Evolutionary conservation across 2,797 vertebrate species (phyloP), one percentile per base, ranked within the genome.

Genomic region (Tachyglossus aculeatus): DNA sequence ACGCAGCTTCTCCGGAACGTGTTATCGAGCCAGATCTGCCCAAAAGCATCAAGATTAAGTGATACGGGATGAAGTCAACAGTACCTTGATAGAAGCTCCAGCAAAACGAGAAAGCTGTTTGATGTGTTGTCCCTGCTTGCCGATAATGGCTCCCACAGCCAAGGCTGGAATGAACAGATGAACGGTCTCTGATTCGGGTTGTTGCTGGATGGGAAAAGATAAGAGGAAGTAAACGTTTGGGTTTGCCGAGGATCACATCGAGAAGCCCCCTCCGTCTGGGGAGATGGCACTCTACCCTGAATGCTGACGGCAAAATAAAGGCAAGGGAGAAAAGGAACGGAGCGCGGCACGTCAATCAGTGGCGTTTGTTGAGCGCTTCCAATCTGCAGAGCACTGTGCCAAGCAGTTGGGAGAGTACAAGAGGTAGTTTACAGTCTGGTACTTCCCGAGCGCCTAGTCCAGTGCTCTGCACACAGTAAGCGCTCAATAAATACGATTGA

Each of bases 101-200:
- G 98, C 97, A 81, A 98, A 99, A 72, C 96, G 98, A 53, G 97
- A 98, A 76, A 99, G 96, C 89, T 99, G 98, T 88, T 98, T 99
- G 94, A 99, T 99, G 90, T 99, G 97, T 84, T 98, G 97, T 85
- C 98, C 97, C 91, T 99, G 97, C 92, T 98, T 99, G 85, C 98
- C 98, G 12, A 99, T 99, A 89, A 99, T 98, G 87, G 98, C 97
- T 52, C 97, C 98, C 10, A 99, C 98, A 9, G 97, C 96, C 54
- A 98, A 94, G 4, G 97, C 96, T 38, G 98, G 98, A 90, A 99
- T 98, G 86, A 98, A 99, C 78, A 99, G 94, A 88, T 98, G 95
- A 83, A 99, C 98, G 0, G 97, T 98, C 93, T 99, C 98, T 0
- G 95, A 97, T 84, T 99, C 97, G 0, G 94, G 95, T 67, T 96